These are phyloP conservation scores for Drosophila dives DNA, from an alignment of 2,888 invertebrate genomes.

Conservation along the genomic window DNA sequence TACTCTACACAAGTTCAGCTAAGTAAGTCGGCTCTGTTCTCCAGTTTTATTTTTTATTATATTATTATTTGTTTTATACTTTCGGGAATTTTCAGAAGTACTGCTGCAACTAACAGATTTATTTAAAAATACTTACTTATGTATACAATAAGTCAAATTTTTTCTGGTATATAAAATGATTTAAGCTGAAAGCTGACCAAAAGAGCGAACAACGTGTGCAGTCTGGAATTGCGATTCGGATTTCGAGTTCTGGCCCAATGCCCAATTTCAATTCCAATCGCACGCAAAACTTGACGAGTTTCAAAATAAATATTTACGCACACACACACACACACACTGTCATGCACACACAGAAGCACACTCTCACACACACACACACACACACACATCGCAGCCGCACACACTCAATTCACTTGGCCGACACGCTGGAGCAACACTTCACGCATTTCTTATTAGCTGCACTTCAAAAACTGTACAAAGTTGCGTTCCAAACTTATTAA, in stretches of 20 bases:
- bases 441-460: constrained; percentile 78
- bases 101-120: neutral
- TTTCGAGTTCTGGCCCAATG: constrained; percentile 40
- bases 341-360: constrained; percentile 7
- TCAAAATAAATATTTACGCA: constrained; percentile 71
- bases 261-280: constrained; percentile 61
- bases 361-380: too few species aligned
- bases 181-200: constrained; percentile 25
- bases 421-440: constrained; percentile 60
- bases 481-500: constrained; percentile 64
- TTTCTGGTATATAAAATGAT: constrained; percentile 1
- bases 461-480: constrained; percentile 57
- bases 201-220: constrained; percentile 20
- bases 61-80: neutral
- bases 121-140: neutral
- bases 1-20: constrained; percentile 1
- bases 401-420: constrained; percentile 42
- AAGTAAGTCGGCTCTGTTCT: neutral
- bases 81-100: neutral
- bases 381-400: neutral
- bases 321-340: constrained; percentile 7
- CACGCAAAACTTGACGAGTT: constrained; percentile 67
- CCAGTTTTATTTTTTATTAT: neutral
- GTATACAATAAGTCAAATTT: neutral
- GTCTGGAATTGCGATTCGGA: constrained; percentile 7